Conservation (phyloP, 2,888 invertebrate species). For the Lasius platythorax region DNA sequence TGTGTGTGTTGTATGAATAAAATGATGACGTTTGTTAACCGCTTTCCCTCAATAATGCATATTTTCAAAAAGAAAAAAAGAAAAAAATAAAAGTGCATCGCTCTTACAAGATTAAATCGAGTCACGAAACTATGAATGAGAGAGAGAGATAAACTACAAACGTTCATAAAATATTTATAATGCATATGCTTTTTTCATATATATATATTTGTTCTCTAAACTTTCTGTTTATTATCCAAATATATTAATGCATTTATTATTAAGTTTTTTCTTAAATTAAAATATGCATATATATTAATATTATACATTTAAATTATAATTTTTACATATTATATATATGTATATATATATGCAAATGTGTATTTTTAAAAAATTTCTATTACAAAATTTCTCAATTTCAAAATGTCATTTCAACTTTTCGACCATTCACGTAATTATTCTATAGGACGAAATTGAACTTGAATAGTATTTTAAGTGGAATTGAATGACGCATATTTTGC, state of each 20-base stretch:
- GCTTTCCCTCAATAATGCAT: not conserved
- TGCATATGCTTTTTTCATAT: not conserved
- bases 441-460: slow-evolving; percentile 6
- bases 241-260: too few species aligned
- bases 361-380: too few species aligned
- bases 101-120: not conserved
- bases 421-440: slow-evolving; percentile 31
- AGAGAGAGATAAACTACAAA: slow-evolving; percentile 1
- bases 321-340: too few species aligned
- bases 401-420: not conserved
- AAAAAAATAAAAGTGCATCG: not conserved
- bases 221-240: too few species aligned
- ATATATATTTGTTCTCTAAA: not conserved
- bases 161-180: slow-evolving; percentile 16
- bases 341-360: too few species aligned
- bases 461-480: not conserved
- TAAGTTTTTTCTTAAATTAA: too few species aligned
- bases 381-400: too few species aligned
- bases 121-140: not conserved
- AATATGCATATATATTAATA: too few species aligned
- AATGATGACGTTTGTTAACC: not conserved
- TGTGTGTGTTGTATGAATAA: not conserved
- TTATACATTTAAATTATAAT: too few species aligned
- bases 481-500: slow-evolving; percentile 41
- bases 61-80: not conserved